Evolutionary conservation across 2,113 vertebrate genomes (phyloP).

Genomic region (Pachycephala philippinensis): DNA sequence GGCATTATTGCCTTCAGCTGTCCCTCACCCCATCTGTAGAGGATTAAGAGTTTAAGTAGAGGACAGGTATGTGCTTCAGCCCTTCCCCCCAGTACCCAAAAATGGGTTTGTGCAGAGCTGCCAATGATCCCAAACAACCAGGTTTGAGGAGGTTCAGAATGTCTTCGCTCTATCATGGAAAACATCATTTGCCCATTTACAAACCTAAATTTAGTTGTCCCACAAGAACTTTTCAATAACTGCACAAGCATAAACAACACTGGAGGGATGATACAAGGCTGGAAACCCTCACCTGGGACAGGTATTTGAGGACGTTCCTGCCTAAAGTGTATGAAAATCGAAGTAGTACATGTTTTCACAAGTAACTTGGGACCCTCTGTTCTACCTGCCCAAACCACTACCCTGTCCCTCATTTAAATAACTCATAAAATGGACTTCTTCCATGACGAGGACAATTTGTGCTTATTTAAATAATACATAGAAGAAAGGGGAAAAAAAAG

Average conservation of each 20-base stretch:
- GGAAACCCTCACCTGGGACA: background rate
- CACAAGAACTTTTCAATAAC: background rate
- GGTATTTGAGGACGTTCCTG: background rate
- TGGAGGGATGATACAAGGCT: background rate
- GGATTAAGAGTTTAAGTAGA: background rate
- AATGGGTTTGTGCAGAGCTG: background rate
- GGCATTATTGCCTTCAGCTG: background rate
- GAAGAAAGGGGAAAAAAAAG: background rate
- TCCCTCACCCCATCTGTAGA: too few species aligned
- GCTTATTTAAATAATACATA: background rate
- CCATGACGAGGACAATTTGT: background rate
- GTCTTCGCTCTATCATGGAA: background rate
- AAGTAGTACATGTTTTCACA: background rate
- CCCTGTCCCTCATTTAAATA: background rate
- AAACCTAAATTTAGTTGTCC: background rate
- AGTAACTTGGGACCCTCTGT: background rate
- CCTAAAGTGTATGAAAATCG: background rate
- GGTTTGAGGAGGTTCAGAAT: background rate
- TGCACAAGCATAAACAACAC: background rate
- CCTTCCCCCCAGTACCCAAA: background rate
- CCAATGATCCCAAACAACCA: background rate
- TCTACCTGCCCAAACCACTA: background rate
- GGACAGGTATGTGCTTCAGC: background rate
- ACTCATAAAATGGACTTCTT: background rate
- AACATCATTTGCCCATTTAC: background rate